Base-by-base conservation (phyloP, 2,888 invertebrate genomes). In the Nowickia ferox region DNA sequence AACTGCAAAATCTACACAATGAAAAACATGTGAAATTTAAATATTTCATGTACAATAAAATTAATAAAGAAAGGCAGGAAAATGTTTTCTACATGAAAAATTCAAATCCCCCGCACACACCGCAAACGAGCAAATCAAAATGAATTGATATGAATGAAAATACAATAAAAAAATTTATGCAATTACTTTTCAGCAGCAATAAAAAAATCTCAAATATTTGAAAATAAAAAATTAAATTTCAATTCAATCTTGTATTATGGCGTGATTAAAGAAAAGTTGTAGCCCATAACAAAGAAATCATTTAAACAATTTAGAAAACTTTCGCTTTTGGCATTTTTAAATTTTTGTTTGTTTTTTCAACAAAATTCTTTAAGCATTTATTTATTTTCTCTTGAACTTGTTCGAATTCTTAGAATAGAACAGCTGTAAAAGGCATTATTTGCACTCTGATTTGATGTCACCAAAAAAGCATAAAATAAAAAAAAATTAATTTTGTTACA, bases 71-170 rank as follows among this genome's bases (percentile, higher is more conserved):
- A 51, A 40, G 48, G 8, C 40, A 19, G 38, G 15, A 57, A 66
- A 9, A 48, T 1, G 5, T 48, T 59, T 61, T 61, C 68, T 11
- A 42, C 13, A 68, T 51, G 48, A 61, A 69, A 51, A 40, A 68
- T 57, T n/a, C 6, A 0, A 10, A 6, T 6, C 10, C 8, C 11
- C 11, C 17, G 38, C 11, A 10, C 8, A 30, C 22, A 1, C 5
- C 30, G 38, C 38, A n/a, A 10, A 38, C 1, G 19, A 15, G 46
- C 38, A 13, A 48, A 59, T 40, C 5, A 6, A 40, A 51, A 51
- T n/a, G 40, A 74, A 74, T 61, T 61, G 17, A 19, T 74, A 42
- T 66, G 46, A 68, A 77, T 57, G 10, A 66, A 76, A 76, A 65
- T 76, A 46, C 38, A 55, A 48, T 77, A 15, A 19, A 57, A 65